Evolutionary conservation across 2,888 invertebrate genomes (phyloP).

Genomic region (Patella depressa): DNA sequence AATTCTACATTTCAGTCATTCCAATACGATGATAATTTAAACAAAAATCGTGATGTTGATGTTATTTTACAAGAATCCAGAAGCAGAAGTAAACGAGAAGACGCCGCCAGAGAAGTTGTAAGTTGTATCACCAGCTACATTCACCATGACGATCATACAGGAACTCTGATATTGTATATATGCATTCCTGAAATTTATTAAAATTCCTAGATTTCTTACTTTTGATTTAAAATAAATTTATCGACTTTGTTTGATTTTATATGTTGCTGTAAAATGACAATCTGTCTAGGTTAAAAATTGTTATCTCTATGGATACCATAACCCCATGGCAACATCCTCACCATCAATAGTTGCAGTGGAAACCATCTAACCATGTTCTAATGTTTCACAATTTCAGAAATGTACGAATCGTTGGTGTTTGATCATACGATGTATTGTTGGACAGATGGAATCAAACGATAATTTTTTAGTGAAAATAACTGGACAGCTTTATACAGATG

Average conservation of each 20-base stretch:
- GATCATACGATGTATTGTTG: constrained; percentile 57
- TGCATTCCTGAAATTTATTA: too few species aligned
- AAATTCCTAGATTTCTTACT: too few species aligned
- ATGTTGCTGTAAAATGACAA: background rate
- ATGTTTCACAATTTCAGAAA: constrained; percentile 32
- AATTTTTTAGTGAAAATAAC: constrained; percentile 52
- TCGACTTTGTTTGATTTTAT: too few species aligned
- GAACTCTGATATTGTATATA: too few species aligned
- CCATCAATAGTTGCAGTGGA: too few species aligned
- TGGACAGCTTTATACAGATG: constrained; percentile 53
- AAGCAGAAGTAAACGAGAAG: background rate
- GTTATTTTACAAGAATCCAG: constrained; percentile 15
- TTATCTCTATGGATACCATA: background rate
- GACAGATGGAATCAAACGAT: constrained; percentile 46
- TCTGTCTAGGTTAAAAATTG: background rate
- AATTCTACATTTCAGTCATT: constrained; percentile 4
- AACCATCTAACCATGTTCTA: background rate
- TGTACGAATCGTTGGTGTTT: constrained; percentile 51
- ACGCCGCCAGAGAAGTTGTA: background rate
- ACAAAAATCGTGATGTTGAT: constrained; percentile 5
- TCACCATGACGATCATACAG: too few species aligned
- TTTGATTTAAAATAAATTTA: too few species aligned
- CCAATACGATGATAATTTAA: constrained; percentile 4
- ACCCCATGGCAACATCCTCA: too few species aligned
- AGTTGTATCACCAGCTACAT: background rate